Base-by-base conservation (phyloP, 1,140 invertebrate genomes). In the Pollicipes pollicipes region DNA sequence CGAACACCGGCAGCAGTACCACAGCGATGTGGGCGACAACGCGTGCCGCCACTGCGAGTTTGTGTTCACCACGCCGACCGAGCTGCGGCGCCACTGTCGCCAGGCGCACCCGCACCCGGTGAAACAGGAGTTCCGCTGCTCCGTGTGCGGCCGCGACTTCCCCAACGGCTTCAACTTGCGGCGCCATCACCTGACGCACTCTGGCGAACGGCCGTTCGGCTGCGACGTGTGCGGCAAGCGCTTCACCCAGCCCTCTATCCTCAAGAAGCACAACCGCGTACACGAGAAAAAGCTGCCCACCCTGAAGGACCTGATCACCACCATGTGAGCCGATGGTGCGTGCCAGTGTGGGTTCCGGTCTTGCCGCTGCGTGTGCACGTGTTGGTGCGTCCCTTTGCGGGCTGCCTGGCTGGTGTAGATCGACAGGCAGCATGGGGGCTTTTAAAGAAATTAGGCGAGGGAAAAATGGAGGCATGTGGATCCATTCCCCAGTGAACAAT, bases 191-290 rank as follows among this genome's bases (percentile, higher is more conserved):
- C 66, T 73, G 29, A 72, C 73, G 30, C 72, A 73, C 64, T 73
- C 72, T 6, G 72, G 72, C 66, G 72, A 73, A 32, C 32, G 72
- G 68, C 72, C 72, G 21, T 73, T 73, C 67, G 86, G 86, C 75
- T 93, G 90, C 78, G 85, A 85, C 74, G 83, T 85, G 73, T 93
- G 90, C 78, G 82, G 85, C 8, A 98, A n/a, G 84, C 91, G 91
- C 77, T 99, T 99, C 86, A 64, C 63, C 3, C 63, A 64, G 63
- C 63, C 63, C 6, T 64, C 63, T 27, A 64, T 64, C 6, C n/a
- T 64, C 6, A 64, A 64, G 63, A 64, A 64, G 63, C 63, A 64
- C 63, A 6, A 3, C 24, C 63, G 24, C 24, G 63, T 64, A 4
- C 63, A 64, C 24, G 63, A 64, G 63, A 64, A 64, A 26, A 64